Conservation (phyloP, 2,113 vertebrate species). For the Limanda limanda region DNA sequence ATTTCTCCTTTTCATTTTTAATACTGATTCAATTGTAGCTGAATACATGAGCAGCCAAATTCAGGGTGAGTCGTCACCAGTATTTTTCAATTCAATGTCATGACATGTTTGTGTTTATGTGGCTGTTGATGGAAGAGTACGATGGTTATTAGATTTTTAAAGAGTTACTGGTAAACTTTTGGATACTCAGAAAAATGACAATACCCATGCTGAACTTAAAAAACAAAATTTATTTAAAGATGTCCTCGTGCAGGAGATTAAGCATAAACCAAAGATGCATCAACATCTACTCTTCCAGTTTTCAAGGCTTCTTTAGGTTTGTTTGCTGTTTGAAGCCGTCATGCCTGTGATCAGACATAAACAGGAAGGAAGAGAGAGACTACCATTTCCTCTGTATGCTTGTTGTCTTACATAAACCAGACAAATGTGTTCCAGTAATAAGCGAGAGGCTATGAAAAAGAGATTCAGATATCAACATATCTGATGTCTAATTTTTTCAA, state of each 20-base stretch:
- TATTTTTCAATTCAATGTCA: too few species aligned
- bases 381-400: slow-evolving; percentile 35
- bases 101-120: background rate
- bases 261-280: background rate
- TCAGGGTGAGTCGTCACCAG: background rate
- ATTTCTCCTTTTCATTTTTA: slow-evolving; percentile 9
- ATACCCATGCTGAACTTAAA: background rate
- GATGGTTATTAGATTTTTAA: background rate
- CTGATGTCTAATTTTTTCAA: background rate
- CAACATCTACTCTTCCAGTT: background rate
- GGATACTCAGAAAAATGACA: background rate
- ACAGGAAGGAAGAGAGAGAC: slow-evolving; percentile 53
- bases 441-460: background rate
- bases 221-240: background rate
- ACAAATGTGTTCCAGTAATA: background rate
- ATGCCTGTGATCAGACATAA: slow-evolving; percentile 21
- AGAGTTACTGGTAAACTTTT: background rate
- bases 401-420: background rate
- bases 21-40: slow-evolving; percentile 16
- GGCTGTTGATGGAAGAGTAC: background rate
- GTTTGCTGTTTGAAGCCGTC: slow-evolving; percentile 1
- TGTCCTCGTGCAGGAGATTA: background rate
- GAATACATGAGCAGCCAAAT: background rate
- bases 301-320: background rate
- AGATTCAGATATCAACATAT: background rate